phyloP scores from a whole-genome alignment of 2,888 invertebrate genomes.

The Globia sparganii region DNA sequence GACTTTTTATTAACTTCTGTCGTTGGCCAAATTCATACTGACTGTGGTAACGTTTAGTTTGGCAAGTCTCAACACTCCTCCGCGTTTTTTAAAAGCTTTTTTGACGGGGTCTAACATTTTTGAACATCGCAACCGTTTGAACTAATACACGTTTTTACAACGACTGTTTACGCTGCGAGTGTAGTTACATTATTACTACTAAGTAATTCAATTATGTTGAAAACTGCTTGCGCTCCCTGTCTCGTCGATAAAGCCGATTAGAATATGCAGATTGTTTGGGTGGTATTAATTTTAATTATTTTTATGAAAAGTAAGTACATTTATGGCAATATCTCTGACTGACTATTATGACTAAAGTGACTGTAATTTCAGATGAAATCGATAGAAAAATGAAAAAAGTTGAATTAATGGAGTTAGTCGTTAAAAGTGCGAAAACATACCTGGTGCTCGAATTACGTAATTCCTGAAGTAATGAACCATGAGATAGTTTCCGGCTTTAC shows the following conservation, averaged over 20 bases:
- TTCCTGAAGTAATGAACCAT: constrained; percentile 95
- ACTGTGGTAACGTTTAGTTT: constrained; percentile 78
- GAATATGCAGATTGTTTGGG: constrained; percentile 6
- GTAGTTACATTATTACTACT: background rate
- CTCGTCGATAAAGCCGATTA: constrained; percentile 66
- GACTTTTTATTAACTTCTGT: background rate
- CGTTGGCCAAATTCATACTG: constrained; percentile 37
- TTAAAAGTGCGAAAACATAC: constrained; percentile 74
- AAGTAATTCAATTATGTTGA: constrained; percentile 61
- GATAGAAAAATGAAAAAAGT: background rate
- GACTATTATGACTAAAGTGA: background rate
- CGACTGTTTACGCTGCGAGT: constrained; percentile 39
- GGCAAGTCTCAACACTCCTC: constrained; percentile 74
- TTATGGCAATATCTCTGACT: background rate
- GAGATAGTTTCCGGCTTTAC: constrained; percentile 93
- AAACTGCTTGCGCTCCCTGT: constrained; percentile 25
- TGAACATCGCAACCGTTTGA: constrained; percentile 26
- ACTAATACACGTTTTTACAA: background rate
- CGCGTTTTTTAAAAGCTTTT: constrained; percentile 73
- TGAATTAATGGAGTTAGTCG: background rate
- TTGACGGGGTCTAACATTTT: constrained; percentile 75
- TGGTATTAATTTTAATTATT: background rate
- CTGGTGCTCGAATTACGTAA: constrained; percentile 93
- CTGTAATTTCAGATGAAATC: background rate
- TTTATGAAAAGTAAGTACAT: background rate